Evolutionary conservation across 2,113 vertebrate species (phyloP), one percentile per base, ranked within the genome.

Genomic region (Hippocampus zosterae): DNA sequence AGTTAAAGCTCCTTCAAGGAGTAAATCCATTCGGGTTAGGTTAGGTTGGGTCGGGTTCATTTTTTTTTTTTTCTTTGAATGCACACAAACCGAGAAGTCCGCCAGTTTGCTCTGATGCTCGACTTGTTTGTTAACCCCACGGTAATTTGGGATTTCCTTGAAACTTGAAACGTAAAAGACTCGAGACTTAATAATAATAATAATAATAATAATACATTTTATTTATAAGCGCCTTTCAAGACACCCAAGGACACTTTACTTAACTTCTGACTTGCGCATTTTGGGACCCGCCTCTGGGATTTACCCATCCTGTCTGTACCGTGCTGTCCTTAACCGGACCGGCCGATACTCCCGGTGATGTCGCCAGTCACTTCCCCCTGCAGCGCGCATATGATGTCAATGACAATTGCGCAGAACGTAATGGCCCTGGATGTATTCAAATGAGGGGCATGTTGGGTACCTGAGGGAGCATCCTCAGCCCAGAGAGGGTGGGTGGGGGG

Each of bases 361-460:
- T 77, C 81, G 78, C 87, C 81, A 70, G 62, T 79, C 69, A 85
- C 82, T 84, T 80, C 78, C 42, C 3, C 33, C 33, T 37, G 33
- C 42, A 3, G 23, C 60, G 21, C 60, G 2, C n/a, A 6, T 79
- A 74, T 63, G 23, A 74, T 84, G 82, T 87, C 89, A 87, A 88
- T 88, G 89, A 88, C 87, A 87, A 81, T 82, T 64, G 21, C 74
- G 81, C 82, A 81, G 87, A 84, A 85, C 71, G 81, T 88, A 88
- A 90, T 82, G 87, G 84, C 87, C 83, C 42, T 75, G 87, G 82
- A 87, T 85, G 88, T 91, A 89, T 88, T 88, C 77, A 86, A 89
- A 88, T 90, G 87, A 88, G 87, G 81, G 87, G 78, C 75, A 81
- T 74, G 79, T 77, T 78, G 79, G 86, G 84, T 88, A 86, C 87